phyloP scores from a whole-genome alignment of 2,888 invertebrate genomes.

The Steinernema carpocapsae region DNA sequence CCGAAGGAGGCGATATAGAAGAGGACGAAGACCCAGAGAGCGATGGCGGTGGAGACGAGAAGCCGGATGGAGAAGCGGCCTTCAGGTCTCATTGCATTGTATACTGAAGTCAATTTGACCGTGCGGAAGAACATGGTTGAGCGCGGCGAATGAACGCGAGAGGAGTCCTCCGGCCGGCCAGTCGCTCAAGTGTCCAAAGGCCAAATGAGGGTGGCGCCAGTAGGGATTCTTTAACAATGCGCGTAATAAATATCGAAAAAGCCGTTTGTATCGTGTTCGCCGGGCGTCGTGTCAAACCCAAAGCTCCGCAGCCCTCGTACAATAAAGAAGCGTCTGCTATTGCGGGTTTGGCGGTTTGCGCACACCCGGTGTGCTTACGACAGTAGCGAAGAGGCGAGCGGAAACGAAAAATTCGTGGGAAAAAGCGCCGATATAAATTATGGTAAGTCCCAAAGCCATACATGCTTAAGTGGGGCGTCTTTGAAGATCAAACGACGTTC shows the following conservation, averaged over 20 bases:
- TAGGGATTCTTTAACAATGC: not conserved
- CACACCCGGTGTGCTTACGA: not conserved
- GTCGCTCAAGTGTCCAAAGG: constrained; percentile 16
- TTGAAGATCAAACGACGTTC: constrained; percentile 16
- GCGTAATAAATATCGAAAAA: not conserved
- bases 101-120: not conserved
- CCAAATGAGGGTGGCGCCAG: constrained; percentile 22
- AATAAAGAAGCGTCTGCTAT: no score
- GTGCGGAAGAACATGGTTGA: constrained; percentile 13
- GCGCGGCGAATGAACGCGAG: not conserved
- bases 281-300: no score
- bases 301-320: no score
- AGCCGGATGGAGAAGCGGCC: constrained; percentile 17
- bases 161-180: not conserved
- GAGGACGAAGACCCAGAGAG: constrained; percentile 41
- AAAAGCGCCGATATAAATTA: not conserved
- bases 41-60: constrained; percentile 36
- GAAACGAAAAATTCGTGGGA: not conserved
- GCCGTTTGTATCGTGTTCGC: no score
- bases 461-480: not conserved
- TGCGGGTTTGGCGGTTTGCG: not conserved
- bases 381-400: not conserved
- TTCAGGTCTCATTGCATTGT: constrained; percentile 30
- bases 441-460: not conserved
- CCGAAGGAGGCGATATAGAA: constrained; percentile 31